Conservation (phyloP, 2,113 vertebrate genomes). For the Perccottus glenii region DNA sequence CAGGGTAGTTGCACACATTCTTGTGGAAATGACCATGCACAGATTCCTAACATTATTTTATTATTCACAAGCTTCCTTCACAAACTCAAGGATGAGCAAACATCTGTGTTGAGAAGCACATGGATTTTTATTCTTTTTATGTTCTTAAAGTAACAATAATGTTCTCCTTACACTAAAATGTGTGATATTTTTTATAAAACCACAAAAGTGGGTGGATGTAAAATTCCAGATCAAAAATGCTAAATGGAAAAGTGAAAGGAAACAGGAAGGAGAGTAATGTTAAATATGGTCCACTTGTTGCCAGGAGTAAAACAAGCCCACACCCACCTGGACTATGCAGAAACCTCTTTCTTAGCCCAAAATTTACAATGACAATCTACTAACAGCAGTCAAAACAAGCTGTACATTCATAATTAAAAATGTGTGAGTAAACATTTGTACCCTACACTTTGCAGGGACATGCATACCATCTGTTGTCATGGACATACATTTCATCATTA, state of each 20-base stretch:
- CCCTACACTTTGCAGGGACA: conserved; percentile 13
- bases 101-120: neutral
- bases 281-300: conserved; percentile 43
- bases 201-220: conserved; percentile 46
- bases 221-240: conserved; percentile 55
- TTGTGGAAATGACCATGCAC: conserved; percentile 60
- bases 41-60: conserved; percentile 59
- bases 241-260: conserved; percentile 50
- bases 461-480: neutral
- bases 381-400: conserved; percentile 61
- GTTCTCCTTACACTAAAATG: conserved; percentile 15
- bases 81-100: conserved; percentile 12
- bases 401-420: conserved; percentile 60
- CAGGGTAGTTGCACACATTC: conserved; percentile 63
- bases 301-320: conserved; percentile 53
- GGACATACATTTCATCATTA: too few species aligned
- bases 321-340: conserved; percentile 62
- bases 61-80: conserved; percentile 33
- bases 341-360: conserved; percentile 42
- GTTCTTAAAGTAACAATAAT: conserved; percentile 13
- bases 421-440: conserved; percentile 51
- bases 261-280: conserved; percentile 56
- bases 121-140: neutral
- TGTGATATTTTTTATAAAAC: conserved; percentile 42
- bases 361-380: conserved; percentile 26